Conservation (phyloP, 1,140 invertebrate species). For the Helicoverpa armigera region DNA sequence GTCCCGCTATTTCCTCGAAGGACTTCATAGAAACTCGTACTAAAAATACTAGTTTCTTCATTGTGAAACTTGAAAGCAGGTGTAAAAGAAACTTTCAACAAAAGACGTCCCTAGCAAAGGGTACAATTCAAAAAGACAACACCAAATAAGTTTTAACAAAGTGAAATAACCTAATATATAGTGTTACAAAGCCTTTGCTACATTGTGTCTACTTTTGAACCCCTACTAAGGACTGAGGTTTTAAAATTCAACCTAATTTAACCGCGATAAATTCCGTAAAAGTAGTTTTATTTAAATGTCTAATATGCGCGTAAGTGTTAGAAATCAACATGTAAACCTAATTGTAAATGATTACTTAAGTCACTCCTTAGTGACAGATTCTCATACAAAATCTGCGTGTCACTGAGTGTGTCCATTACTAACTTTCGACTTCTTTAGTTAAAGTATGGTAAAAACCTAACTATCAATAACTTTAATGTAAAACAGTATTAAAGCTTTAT, state of each 20-base stretch:
- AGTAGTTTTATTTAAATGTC: no score
- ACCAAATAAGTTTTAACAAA: constrained; percentile 47
- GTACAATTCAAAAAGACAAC: constrained; percentile 39
- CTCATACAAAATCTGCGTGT: no score
- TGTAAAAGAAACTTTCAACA: constrained; percentile 31
- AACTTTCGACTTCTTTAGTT: no score
- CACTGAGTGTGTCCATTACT: no score
- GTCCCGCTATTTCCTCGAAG: background rate
- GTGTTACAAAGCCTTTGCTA: constrained; percentile 50
- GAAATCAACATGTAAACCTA: no score
- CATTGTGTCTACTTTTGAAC: constrained; percentile 14
- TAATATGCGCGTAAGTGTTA: no score
- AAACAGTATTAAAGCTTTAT: no score
- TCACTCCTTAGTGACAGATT: no score
- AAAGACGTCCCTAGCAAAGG: constrained; percentile 25
- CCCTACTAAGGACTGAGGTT: constrained; percentile 6
- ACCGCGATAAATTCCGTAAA: no score
- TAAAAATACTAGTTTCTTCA: background rate
- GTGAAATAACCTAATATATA: constrained; percentile 50
- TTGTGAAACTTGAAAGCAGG: background rate
- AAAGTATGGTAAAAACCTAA: no score
- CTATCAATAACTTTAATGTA: no score
- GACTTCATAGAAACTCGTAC: background rate
- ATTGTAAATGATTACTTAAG: no score
- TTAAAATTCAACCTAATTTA: background rate